A percentile compares a stretch with the other conserved stretches of the same genome.
Conservation (phyloP, 2,888 invertebrate genomes). For the Andrena praecox region DNA sequence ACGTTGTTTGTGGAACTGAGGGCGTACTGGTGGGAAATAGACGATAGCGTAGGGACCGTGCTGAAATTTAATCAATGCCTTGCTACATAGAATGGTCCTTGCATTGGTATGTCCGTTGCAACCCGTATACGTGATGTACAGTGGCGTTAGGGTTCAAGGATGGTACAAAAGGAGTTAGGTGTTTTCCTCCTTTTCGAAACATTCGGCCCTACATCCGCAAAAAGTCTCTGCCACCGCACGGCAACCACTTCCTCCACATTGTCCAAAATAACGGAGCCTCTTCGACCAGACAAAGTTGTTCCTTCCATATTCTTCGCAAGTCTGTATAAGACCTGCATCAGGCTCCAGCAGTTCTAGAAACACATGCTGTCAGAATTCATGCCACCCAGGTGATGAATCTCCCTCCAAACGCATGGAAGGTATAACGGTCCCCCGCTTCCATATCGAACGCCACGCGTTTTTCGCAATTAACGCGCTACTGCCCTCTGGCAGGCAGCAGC, state of each 20-base stretch:
- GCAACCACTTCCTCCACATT: constrained; percentile 25
- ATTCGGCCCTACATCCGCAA: neutral
- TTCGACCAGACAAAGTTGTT: neutral
- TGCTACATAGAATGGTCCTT: neutral
- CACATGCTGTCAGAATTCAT: neutral
- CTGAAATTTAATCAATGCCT: neutral
- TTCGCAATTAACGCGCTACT: constrained; percentile 50
- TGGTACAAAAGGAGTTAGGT: neutral
- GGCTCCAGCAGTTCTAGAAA: neutral
- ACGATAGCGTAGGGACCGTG: neutral
- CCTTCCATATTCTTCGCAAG: neutral
- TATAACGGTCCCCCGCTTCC: neutral
- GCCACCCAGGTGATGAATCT: neutral
- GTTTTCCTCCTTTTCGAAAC: neutral
- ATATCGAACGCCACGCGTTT: constrained; percentile 26
- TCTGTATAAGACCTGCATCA: neutral
- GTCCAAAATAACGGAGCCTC: constrained; percentile 17
- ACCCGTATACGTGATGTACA: neutral
- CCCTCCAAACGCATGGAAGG: neutral
- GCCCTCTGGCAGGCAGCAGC: neutral
- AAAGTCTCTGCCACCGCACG: neutral
- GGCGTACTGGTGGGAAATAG: constrained; percentile 30
- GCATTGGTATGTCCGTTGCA: neutral
- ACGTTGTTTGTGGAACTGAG: neutral
- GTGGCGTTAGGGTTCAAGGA: neutral